Evolutionary conservation across 2,888 invertebrate species (phyloP).

Genomic region (Mythimna albipuncta): DNA sequence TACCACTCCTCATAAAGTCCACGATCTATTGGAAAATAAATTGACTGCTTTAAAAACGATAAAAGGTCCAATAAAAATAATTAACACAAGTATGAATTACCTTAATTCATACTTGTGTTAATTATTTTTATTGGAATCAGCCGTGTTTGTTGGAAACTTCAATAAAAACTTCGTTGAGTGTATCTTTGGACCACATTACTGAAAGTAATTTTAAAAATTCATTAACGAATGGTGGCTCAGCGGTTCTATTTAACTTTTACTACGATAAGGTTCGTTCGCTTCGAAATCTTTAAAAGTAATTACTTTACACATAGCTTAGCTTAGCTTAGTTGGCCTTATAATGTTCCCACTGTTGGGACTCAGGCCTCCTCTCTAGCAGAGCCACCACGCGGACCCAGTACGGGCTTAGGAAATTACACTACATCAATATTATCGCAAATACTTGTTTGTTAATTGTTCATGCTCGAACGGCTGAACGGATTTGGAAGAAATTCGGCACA

Average conservation of each 20-base stretch:
- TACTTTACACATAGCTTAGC: too few relatives aligned
- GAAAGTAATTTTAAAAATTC: constrained; percentile 28
- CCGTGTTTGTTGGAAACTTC: constrained; percentile 3
- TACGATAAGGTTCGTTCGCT: neutral
- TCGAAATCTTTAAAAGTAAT: constrained; percentile 9
- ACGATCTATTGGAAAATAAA: neutral
- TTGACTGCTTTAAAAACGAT: neutral
- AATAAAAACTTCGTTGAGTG: constrained; percentile 8
- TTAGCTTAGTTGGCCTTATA: too few relatives aligned
- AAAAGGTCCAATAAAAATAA: too few relatives aligned
- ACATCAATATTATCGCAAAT: too few relatives aligned
- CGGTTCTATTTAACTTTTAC: constrained; percentile 20
- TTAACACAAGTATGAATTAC: too few relatives aligned
- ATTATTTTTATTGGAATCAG: constrained; percentile 23
- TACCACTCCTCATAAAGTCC: too few relatives aligned
- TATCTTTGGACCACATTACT: constrained; percentile 19
- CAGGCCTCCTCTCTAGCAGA: too few relatives aligned
- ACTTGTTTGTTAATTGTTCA: neutral
- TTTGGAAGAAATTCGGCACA: too few relatives aligned
- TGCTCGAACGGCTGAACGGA: neutral
- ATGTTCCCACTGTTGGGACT: too few relatives aligned
- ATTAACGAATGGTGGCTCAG: constrained; percentile 14
- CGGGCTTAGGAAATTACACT: too few relatives aligned
- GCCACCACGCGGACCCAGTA: too few relatives aligned
- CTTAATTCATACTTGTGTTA: constrained; percentile 24